These are phyloP conservation scores for Mesochorus sp. DNA, from an alignment of 2,888 invertebrate species.

Conservation along the genomic window DNA sequence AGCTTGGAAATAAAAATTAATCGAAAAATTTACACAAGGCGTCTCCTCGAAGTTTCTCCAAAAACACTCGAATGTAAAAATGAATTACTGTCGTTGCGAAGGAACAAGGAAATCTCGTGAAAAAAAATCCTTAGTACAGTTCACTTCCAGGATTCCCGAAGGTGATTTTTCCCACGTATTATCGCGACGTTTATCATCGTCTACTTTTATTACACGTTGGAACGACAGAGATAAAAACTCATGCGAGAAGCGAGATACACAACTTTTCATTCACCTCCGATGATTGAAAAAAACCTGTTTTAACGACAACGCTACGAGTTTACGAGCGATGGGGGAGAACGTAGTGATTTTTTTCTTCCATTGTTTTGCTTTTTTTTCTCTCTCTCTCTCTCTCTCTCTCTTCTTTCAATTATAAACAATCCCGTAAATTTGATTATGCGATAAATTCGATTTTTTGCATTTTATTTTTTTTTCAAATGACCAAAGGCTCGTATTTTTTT, in stretches of 20 bases:
- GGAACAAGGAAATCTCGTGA: not conserved
- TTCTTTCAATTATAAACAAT: not conserved
- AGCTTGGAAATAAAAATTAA: not conserved
- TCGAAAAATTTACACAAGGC: not conserved
- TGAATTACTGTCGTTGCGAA: not conserved
- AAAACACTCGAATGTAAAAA: slow-evolving; percentile 14
- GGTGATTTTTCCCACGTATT: slow-evolving; percentile 51
- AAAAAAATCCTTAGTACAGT: not conserved
- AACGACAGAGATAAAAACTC: slow-evolving; percentile 25
- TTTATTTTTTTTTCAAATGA: too few relatives aligned
- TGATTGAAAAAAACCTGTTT: slow-evolving; percentile 24
- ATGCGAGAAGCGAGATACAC: slow-evolving; percentile 24
- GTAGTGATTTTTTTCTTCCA: not conserved
- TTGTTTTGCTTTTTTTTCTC: not conserved
- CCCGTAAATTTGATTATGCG: slow-evolving; percentile 25
- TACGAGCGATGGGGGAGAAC: too few relatives aligned
- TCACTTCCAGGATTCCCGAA: not conserved
- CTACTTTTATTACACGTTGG: slow-evolving; percentile 1
- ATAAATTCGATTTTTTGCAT: slow-evolving; percentile 18
- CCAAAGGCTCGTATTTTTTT: too few relatives aligned
- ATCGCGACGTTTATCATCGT: not conserved
- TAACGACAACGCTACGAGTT: not conserved
- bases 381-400: not conserved
- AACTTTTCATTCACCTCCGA: slow-evolving; percentile 53
- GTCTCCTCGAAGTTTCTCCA: not conserved